A percentile compares a stretch with the other conserved stretches of the same genome.
Conservation (phyloP, 2,888 invertebrate species). For the Agrenia bidenticulata region DNA sequence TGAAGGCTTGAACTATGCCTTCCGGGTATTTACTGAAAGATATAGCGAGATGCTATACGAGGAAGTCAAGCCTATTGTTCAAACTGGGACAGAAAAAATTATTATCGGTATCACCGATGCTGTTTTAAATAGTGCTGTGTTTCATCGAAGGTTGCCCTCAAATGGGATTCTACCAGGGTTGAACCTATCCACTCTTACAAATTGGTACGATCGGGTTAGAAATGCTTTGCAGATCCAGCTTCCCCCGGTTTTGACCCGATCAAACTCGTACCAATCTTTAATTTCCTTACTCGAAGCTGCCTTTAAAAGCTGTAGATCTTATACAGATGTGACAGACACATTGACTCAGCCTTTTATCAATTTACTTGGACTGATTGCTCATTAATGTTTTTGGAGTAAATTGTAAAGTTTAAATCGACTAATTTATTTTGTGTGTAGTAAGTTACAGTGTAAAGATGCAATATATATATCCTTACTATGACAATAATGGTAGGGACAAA, state of each 20-base stretch:
- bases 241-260: conserved; percentile 31
- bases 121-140: conserved; percentile 34
- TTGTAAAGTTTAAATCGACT: too few species aligned
- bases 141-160: conserved; percentile 33
- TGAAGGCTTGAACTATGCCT: conserved; percentile 35
- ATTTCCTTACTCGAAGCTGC: conserved; percentile 35
- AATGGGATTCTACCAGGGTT: conserved; percentile 36
- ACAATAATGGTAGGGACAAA: too few species aligned
- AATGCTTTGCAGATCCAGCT: conserved; percentile 31
- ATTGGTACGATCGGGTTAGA: conserved; percentile 38
- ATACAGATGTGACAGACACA: conserved; percentile 36
- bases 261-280: conserved; percentile 30
- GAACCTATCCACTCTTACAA: conserved; percentile 33
- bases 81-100: conserved; percentile 29
- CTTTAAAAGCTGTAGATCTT: conserved; percentile 35
- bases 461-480: too few species aligned
- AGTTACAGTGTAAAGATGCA: too few species aligned
- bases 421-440: too few species aligned
- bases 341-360: conserved; percentile 39
- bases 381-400: background rate
- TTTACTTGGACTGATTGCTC: conserved; percentile 29
- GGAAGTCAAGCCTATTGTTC: conserved; percentile 35
- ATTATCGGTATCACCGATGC: conserved; percentile 36
- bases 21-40: conserved; percentile 36
- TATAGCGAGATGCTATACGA: conserved; percentile 36